Base-by-base conservation (phyloP, 2,113 vertebrate species). In the Brachyhypopomus occidentalis region DNA sequence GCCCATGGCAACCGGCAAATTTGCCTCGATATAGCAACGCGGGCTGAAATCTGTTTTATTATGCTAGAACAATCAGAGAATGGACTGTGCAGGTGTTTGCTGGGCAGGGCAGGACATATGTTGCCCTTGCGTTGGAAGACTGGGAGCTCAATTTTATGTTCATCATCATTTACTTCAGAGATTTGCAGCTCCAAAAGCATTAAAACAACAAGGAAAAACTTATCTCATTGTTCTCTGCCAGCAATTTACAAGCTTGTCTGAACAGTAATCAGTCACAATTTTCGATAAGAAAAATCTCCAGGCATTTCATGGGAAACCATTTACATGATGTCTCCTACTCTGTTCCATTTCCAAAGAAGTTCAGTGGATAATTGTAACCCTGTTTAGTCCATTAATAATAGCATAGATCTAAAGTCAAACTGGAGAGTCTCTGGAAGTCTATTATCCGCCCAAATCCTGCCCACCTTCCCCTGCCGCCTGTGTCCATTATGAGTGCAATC, bases 61-160 rank as follows among this genome's bases (percentile, higher is more conserved):
- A 19, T 22, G 20, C 4, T 69, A 4, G 22, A 27, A 19, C 23
- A 73, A 56, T 73, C 25, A 17, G 19, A 81, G 30, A 75, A 25
- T n/a, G 56, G 45, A 75, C 72, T 41, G 34, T 67, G 79, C 23
- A 41, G 62, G 62, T 75, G 72, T 58, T 75, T 75, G 12, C 55
- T 8, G n/a, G 38, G 16, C 45, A 66, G 41, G 45, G 74, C 8
- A 11, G 22, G 38, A 25, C 17, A 58, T 7, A 20, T 38, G 8
- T 14, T 8, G 66, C 36, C 12, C 11, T 52, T 52, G 45, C 8
- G 8, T 45, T 25, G 14, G 25, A 9, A 75, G 59, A 73, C 16
- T n/a, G 72, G 4, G 56, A 22, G 11, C 27, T 6, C 56, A 8
- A 36, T 74, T 74, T 52, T 14, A 52, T 52, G 45, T 36, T 58